phyloP scores from a whole-genome alignment of 1,140 invertebrate genomes.

The Drosophila quadrilineata region DNA sequence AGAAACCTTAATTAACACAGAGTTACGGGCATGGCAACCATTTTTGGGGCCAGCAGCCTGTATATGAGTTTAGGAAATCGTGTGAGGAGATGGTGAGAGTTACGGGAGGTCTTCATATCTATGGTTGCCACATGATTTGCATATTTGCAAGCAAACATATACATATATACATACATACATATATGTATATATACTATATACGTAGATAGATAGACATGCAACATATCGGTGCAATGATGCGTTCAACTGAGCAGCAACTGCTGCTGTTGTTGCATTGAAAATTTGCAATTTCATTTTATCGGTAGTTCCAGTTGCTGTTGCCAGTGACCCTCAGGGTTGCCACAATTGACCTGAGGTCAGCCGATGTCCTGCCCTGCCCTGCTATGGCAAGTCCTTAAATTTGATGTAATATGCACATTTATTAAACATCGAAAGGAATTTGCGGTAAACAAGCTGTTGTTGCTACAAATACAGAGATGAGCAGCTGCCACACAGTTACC shows the following conservation, averaged over 20 bases:
- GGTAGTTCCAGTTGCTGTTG: neutral
- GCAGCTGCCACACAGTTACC: neutral
- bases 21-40: neutral
- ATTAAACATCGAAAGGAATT: constrained; percentile 5
- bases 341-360: neutral
- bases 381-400: no score
- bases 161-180: neutral
- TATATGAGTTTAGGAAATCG: no score
- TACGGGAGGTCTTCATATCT: neutral
- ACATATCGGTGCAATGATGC: constrained; percentile 39
- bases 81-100: neutral
- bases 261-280: constrained; percentile 32
- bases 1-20: constrained; percentile 17
- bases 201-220: constrained; percentile 39
- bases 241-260: constrained; percentile 35
- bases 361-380: constrained; percentile 1
- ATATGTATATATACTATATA: neutral
- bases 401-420: constrained; percentile 12
- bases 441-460: neutral
- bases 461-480: neutral
- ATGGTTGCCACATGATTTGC: constrained; percentile 8
- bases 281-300: constrained; percentile 25
- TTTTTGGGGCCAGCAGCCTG: no score
- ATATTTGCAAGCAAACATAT: constrained; percentile 15
- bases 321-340: constrained; percentile 2